Base-by-base conservation (phyloP, 2,888 invertebrate genomes). In the Leptopilina syphax region DNA sequence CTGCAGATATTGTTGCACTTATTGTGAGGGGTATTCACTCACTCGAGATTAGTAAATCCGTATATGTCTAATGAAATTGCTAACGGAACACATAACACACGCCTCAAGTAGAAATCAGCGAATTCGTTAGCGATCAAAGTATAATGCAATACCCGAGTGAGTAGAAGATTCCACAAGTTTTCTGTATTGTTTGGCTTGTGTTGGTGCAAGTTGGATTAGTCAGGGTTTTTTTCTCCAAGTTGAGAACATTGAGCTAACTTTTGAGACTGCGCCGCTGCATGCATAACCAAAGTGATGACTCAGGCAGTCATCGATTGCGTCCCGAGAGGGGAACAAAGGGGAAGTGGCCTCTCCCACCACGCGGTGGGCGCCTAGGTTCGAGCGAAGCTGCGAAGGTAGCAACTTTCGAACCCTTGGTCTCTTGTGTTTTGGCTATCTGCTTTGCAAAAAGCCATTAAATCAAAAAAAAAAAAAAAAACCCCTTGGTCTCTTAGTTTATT, bases 211-310 rank as follows among this genome's bases (percentile, higher is more conserved):
- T 60, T 6, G 24, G 7, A 24, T 63, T 63, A 24, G 7, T 18
- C 18, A n/a, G 60, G 7, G 18, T 60, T 18, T 63, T 60, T 24
- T 63, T 63, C 7, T 9, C 7, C 63, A 63, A 60, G 24, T 63
- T 24, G 50, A 50, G 12, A 50, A 50, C 50, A 50, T 50, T 50
- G 50, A 50, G 50, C 9, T 3, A 12, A 50, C 9, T 50, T 12
- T 50, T 12, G 63, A 63, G 63, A 24, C 63, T 63, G 63, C 18
- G 63, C 63, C 9, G 63, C 63, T 63, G 18, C 6, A 24, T 24
- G 63, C 24, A 18, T 63, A 63, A 63, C 63, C 63, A 63, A 63
- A 63, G 63, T 63, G 63, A 63, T 63, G 63, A 63, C 63, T 63
- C 63, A 63, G 34, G 34, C 34, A 34, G 34, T 34, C 34, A 34